These are phyloP conservation scores for Gambusia affinis DNA, from an alignment of 2,113 vertebrate species.

Conservation along the genomic window DNA sequence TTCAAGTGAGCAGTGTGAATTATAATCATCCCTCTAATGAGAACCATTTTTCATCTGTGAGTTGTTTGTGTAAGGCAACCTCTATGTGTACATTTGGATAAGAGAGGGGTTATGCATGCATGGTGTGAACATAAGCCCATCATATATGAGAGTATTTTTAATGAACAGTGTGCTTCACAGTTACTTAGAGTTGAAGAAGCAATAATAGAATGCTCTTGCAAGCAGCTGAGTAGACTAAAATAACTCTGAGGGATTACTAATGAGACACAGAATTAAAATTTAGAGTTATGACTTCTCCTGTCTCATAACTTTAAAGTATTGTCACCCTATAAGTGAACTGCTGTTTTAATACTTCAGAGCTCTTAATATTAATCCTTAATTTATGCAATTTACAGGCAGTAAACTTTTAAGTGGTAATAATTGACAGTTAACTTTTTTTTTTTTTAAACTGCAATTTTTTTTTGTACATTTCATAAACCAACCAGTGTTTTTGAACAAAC, in stretches of 20 bases:
- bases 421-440: too few species aligned
- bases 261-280: conserved; percentile 35
- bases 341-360: neutral
- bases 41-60: conserved; percentile 46
- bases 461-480: too few species aligned
- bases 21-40: conserved; percentile 44
- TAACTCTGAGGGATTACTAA: conserved; percentile 54
- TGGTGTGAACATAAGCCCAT: neutral
- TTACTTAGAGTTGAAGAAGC: conserved; percentile 46
- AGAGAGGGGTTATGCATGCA: conserved; percentile 4
- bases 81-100: neutral
- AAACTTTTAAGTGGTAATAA: too few species aligned
- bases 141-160: conserved; percentile 27
- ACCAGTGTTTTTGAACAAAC: too few species aligned
- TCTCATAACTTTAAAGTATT: neutral
- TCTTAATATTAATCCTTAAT: neutral
- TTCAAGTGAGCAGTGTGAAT: conserved; percentile 38
- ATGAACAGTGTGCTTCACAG: conserved; percentile 43
- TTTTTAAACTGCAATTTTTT: too few species aligned
- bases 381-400: too few species aligned
- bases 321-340: neutral
- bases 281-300: conserved; percentile 34
- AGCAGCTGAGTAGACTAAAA: conserved; percentile 34
- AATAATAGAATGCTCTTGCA: conserved; percentile 39
- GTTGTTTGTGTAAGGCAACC: conserved; percentile 37